phyloP scores from a whole-genome alignment of 92 coral and sea anemone genomes.

The Porites rus region DNA sequence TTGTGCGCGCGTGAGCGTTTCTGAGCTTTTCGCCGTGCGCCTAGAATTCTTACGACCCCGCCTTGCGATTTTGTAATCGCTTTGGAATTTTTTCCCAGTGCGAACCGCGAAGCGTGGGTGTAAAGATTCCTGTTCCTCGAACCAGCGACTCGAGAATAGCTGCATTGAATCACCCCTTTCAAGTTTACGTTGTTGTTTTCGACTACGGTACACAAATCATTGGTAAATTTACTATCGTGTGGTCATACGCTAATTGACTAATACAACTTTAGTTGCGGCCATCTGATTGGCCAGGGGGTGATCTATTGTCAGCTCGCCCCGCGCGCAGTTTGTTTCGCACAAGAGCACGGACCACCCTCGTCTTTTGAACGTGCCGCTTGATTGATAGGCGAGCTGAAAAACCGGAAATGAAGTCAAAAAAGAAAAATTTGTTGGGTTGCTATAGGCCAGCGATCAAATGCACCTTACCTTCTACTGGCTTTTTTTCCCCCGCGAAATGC shows the following conservation, averaged over 20 bases:
- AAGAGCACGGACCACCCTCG: slow-evolving; percentile 75
- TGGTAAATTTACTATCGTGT: slow-evolving; percentile 74
- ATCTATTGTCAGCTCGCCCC: slow-evolving; percentile 79
- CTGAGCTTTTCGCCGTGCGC: slow-evolving; percentile 36
- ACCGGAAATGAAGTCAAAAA: slow-evolving; percentile 88
- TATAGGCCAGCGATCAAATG: slow-evolving; percentile 7
- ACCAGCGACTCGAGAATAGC: slow-evolving; percentile 58
- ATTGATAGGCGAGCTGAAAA: slow-evolving; percentile 63
- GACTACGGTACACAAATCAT: slow-evolving; percentile 69
- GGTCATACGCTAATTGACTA: slow-evolving; percentile 76
- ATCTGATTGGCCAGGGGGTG: slow-evolving; percentile 69
- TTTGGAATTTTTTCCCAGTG: slow-evolving; percentile 64
- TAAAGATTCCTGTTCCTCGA: slow-evolving; percentile 46
- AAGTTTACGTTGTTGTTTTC: slow-evolving; percentile 80
- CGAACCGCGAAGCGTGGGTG: slow-evolving; percentile 82
- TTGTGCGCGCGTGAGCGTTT: slow-evolving; percentile 45
- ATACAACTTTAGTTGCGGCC: slow-evolving; percentile 64
- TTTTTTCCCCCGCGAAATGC: slow-evolving; percentile 12
- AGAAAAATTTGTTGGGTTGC: slow-evolving; percentile 46
- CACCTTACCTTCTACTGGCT: not conserved
- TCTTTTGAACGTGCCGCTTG: slow-evolving; percentile 71
- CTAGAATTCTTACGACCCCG: slow-evolving; percentile 58
- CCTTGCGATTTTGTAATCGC: slow-evolving; percentile 75
- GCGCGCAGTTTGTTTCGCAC: slow-evolving; percentile 62
- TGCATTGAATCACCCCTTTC: slow-evolving; percentile 66